Percentiles rank a stretch among this genome's conserved stretches.
phyloP scores from a whole-genome alignment of 2,888 invertebrate species.

The Clitarchus hookeri region DNA sequence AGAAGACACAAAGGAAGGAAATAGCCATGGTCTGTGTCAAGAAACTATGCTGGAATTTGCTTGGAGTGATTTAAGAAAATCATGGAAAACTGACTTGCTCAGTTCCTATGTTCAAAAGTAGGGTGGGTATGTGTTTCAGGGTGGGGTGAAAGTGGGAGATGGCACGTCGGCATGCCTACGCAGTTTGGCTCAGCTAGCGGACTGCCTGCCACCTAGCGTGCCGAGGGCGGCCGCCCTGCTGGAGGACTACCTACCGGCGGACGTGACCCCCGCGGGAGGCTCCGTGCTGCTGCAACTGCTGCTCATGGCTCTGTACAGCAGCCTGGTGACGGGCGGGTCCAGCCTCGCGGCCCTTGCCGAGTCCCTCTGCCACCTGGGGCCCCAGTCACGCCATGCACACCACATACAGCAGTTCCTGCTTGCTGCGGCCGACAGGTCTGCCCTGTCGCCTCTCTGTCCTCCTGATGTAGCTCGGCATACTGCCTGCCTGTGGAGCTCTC shows the following conservation, averaged over 20 bases:
- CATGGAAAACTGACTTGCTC: no score
- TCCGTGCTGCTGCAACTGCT: constrained; percentile 75
- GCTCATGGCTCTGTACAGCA: constrained; percentile 70
- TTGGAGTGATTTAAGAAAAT: no score
- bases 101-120: no score
- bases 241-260: constrained; percentile 71
- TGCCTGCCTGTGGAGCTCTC: background rate
- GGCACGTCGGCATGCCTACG: constrained; percentile 69
- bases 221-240: constrained; percentile 59
- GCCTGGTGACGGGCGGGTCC: constrained; percentile 54
- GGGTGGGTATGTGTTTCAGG: constrained; percentile 12
- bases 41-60: no score
- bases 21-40: no score
- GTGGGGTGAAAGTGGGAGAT: constrained; percentile 37
- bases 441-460: background rate
- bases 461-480: background rate
- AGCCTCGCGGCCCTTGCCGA: constrained; percentile 73
- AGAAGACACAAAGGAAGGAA: no score
- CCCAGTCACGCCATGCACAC: constrained; percentile 77
- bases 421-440: constrained; percentile 48
- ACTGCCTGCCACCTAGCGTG: constrained; percentile 68
- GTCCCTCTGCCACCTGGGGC: constrained; percentile 77
- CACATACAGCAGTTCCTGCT: constrained; percentile 69
- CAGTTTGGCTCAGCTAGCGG: constrained; percentile 70
- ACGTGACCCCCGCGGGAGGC: constrained; percentile 70